Conservation (phyloP, 2,888 invertebrate species). For the Agrochola macilenta region DNA sequence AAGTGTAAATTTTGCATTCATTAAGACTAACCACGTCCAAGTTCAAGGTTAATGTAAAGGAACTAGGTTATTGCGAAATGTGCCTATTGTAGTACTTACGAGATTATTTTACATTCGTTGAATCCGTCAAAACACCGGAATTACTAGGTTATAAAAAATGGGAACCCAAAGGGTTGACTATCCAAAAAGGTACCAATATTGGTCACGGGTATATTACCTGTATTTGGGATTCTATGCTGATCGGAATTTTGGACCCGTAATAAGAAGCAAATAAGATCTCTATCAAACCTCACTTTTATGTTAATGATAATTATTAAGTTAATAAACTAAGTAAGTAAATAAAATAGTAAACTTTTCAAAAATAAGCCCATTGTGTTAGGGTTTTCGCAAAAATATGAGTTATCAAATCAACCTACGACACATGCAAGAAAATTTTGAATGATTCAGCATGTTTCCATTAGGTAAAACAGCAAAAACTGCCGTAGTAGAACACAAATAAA, state of each 20-base stretch:
- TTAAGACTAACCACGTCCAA: constrained; percentile 38
- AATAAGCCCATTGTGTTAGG: neutral
- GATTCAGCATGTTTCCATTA: neutral
- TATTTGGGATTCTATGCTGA: neutral
- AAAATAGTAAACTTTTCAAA: neutral
- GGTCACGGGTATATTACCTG: neutral
- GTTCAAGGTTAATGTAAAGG: constrained; percentile 41
- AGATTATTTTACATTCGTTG: neutral
- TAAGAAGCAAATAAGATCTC: neutral
- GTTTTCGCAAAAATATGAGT: too few species aligned
- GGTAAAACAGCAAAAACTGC: neutral
- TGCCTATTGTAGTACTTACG: neutral
- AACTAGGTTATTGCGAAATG: constrained; percentile 12
- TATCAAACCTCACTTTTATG: neutral
- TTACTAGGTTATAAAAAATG: neutral
- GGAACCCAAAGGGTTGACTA: neutral
- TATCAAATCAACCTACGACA: too few species aligned
- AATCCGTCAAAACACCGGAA: neutral
- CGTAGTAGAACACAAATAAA: neutral
- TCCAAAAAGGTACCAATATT: neutral
- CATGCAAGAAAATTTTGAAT: neutral
- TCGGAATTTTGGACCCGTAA: neutral
- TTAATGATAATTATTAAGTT: neutral
- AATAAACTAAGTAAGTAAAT: neutral
- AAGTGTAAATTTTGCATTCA: constrained; percentile 41